A percentile compares a stretch with the other conserved stretches of the same genome.
Evolutionary conservation across 2,113 vertebrate genomes (phyloP).

Genomic region (Eretmochelys imbricata): DNA sequence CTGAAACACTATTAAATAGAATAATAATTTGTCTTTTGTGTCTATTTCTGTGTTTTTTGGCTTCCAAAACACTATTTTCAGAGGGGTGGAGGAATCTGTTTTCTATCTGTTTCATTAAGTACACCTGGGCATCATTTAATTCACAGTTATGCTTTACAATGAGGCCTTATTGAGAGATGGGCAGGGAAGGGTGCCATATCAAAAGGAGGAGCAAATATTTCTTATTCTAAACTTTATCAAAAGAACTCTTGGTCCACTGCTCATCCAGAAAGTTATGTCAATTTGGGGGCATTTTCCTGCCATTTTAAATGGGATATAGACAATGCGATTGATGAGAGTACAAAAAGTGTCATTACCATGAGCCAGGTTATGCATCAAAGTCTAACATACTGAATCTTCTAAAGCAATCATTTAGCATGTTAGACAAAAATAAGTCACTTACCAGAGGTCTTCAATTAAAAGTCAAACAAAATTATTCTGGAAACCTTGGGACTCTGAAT

Average conservation of each 20-base stretch:
- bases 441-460: not conserved
- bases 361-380: not conserved
- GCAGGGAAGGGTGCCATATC: not conserved
- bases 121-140: not conserved
- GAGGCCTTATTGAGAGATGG: not conserved
- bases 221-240: not conserved
- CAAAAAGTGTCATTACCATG: not conserved
- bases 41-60: not conserved
- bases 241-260: not conserved
- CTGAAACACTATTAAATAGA: not conserved
- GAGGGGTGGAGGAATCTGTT: not conserved
- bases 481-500: not conserved
- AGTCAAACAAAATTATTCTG: not conserved
- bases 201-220: not conserved
- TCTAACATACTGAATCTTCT: not conserved
- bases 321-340: not conserved
- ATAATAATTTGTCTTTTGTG: not conserved
- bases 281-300: accelerated
- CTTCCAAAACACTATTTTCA: not conserved
- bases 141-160: not conserved
- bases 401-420: not conserved
- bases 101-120: not conserved
- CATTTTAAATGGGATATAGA: not conserved
- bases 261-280: not conserved
- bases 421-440: not conserved